Base-by-base conservation (phyloP, 2,113 vertebrate species). In the Corvus moneduloides region DNA sequence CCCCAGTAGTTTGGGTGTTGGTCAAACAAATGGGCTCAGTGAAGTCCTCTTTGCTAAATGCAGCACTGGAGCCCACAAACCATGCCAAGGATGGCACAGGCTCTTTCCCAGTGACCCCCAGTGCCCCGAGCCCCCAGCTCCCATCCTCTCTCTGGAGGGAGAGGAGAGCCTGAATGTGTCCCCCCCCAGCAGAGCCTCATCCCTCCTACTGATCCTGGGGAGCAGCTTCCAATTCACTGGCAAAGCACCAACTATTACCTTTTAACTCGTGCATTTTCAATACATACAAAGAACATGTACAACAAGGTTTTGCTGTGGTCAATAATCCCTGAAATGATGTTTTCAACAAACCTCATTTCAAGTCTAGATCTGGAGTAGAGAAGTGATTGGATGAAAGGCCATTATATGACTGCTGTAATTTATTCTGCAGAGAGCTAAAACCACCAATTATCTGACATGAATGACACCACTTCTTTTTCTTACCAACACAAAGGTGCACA, bases 381-480 rank as follows among this genome's bases (percentile, higher is more conserved):
- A 93, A 95, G 64, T 64, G 95, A 96, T 97, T 97, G 94, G 95
- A 96, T 93, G 89, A 97, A 87, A 96, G 92, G 93, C 95, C 89
- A 92, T 90, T 95, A 97, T 90, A 93, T 59, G 79, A 84, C 95
- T 92, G 87, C 85, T 92, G 89, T 97, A 97, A 97, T 94, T 95
- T 87, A 89, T 94, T 96, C 96, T 96, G 84, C 89, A 85, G 84
- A 96, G 89, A 94, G 94, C 94, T 97, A 96, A 97, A 97, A 97
- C 95, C 94, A 95, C 96, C 90, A 75, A 96, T 96, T 96, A 97
- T 96, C 97, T 97, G 96, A 97, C 97, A 97, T 97, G 96, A 97
- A 97, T 96, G 96, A 97, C 96, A 97, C 96, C 96, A 97, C 96
- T 97, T 97, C 96, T 97, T 96, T 97, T 96, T 96, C 96, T 97